Percentiles rank a stretch among this genome's conserved stretches.
These are phyloP conservation scores for Drosophila simulans DNA, from an alignment of 1,140 invertebrate genomes.

Conservation along the genomic window DNA sequence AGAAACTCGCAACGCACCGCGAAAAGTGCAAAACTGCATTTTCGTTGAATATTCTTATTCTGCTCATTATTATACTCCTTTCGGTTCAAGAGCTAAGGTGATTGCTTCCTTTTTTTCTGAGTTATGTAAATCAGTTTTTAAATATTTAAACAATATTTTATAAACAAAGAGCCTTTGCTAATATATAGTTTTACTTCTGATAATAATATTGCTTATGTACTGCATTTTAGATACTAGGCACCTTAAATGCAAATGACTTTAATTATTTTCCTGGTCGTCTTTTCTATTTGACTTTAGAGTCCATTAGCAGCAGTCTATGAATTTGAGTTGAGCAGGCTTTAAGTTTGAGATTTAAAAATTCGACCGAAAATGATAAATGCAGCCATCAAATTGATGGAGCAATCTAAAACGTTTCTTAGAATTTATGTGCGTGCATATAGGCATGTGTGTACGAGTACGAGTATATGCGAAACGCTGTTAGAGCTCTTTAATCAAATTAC, in stretches of 20 bases:
- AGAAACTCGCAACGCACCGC: constrained; percentile 46
- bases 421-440: background rate
- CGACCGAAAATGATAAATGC: constrained; percentile 59
- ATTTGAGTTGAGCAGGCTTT: constrained; percentile 25
- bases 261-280: constrained; percentile 2
- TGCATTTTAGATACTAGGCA: no score
- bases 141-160: no score
- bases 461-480: constrained; percentile 38
- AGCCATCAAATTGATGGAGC: constrained; percentile 47
- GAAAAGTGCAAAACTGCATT: constrained; percentile 11
- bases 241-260: background rate
- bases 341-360: constrained; percentile 15
- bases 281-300: constrained; percentile 12
- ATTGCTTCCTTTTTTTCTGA: background rate
- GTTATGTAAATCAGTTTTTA: background rate
- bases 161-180: no score
- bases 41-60: background rate
- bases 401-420: constrained; percentile 17
- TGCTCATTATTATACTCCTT: constrained; percentile 1
- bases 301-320: constrained; percentile 57
- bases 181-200: no score
- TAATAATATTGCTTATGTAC: no score
- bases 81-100: constrained; percentile 17
- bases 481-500: constrained; percentile 74
- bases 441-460: background rate